A percentile compares a stretch with the other conserved stretches of the same genome.
Evolutionary conservation across 53 echinoderm and acorn worm species (phyloP).

Genomic region (Paelopatides confundens): DNA sequence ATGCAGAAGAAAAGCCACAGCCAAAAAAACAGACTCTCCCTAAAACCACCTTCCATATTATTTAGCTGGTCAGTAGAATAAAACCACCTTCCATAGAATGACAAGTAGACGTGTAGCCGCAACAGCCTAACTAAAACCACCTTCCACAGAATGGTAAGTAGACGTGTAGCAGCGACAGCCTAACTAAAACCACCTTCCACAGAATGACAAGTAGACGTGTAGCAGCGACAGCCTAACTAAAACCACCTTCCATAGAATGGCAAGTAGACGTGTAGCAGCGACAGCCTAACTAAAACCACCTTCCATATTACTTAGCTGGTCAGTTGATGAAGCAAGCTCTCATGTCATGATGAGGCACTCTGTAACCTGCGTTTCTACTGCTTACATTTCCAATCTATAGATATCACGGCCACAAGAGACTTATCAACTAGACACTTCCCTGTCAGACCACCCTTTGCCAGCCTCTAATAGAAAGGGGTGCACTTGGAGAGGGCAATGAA

Average conservation of each 20-base stretch:
- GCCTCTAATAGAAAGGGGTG: constrained; percentile 8
- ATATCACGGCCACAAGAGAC: not conserved
- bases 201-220: too few relatives aligned
- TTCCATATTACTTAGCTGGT: not conserved
- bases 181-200: too few relatives aligned
- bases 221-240: too few relatives aligned
- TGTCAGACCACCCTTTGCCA: not conserved
- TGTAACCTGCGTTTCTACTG: not conserved
- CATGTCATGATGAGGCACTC: not conserved
- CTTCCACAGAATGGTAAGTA: too few relatives aligned
- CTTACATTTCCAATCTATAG: not conserved
- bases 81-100: too few relatives aligned
- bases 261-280: too few relatives aligned
- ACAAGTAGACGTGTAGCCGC: too few relatives aligned
- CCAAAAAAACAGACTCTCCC: too few relatives aligned
- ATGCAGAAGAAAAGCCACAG: too few relatives aligned
- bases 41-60: not conserved
- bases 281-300: not conserved
- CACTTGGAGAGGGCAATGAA: not conserved
- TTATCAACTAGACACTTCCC: not conserved
- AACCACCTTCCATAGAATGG: too few relatives aligned
- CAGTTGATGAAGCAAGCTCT: not conserved
- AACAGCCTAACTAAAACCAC: too few relatives aligned
- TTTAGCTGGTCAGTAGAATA: not conserved
- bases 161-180: too few relatives aligned